These are phyloP conservation scores for Sitobion miscanthi DNA, from an alignment of 1,140 invertebrate genomes.

Conservation along the genomic window DNA sequence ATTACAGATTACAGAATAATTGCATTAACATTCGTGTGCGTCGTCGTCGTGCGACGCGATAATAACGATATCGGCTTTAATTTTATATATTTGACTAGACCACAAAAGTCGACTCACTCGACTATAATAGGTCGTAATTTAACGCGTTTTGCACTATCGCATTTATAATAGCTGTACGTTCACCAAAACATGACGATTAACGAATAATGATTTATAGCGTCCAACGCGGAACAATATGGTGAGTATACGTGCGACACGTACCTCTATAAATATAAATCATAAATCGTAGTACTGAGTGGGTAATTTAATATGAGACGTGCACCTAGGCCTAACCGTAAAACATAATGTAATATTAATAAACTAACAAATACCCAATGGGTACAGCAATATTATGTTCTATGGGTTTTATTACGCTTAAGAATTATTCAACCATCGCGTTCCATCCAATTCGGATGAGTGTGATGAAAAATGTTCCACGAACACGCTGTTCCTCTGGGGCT, in stretches of 20 bases:
- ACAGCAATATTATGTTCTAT: not conserved
- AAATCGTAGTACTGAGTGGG: not conserved
- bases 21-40: not conserved
- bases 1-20: not conserved
- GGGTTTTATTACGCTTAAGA: not conserved
- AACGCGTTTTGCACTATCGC: not conserved
- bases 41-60: not conserved
- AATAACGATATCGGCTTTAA: too few relatives aligned
- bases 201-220: not conserved
- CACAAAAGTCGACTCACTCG: not conserved
- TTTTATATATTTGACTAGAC: too few relatives aligned
- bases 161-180: not conserved
- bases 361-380: not conserved
- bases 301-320: not conserved
- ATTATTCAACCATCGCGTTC: not conserved
- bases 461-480: not conserved
- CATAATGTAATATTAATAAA: not conserved
- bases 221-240: conserved; percentile 5
- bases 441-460: not conserved
- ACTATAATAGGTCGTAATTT: not conserved
- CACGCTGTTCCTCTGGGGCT: too few relatives aligned
- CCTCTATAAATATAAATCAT: not conserved
- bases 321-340: too few relatives aligned
- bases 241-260: not conserved
- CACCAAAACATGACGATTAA: not conserved